phyloP scores from a whole-genome alignment of 1,140 invertebrate genomes.

The Cotesia typhae region DNA sequence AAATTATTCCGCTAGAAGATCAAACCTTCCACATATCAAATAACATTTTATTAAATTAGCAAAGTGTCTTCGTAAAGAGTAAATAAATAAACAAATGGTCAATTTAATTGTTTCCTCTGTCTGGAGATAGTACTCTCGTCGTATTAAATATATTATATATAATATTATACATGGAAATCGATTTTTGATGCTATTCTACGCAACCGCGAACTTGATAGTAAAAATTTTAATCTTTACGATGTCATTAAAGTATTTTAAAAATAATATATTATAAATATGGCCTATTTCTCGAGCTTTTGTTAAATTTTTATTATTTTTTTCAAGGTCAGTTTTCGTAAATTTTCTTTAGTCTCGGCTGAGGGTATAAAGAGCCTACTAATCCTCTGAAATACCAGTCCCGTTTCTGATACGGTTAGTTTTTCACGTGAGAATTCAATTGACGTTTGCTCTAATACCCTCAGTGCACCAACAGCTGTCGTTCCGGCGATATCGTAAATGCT shows the following conservation, averaged over 20 bases:
- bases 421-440: slow-evolving; percentile 13
- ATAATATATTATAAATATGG: too few relatives aligned
- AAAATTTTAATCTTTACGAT: not conserved
- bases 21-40: not conserved
- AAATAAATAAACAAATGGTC: too few relatives aligned
- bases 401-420: not conserved
- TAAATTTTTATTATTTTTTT: too few relatives aligned
- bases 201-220: slow-evolving; percentile 15
- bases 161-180: not conserved
- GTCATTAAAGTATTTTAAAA: not conserved
- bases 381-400: too few relatives aligned
- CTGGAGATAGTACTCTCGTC: too few relatives aligned
- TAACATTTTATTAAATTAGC: not conserved
- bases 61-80: not conserved
- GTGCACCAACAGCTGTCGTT: slow-evolving; percentile 9
- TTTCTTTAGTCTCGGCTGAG: too few relatives aligned
- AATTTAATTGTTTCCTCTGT: too few relatives aligned
- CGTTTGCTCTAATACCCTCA: slow-evolving; percentile 27
- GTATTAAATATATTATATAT: too few relatives aligned
- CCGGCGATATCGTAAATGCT: not conserved
- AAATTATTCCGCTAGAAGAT: not conserved
- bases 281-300: too few relatives aligned
- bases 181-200: slow-evolving; percentile 20
- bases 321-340: too few relatives aligned
- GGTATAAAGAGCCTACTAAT: too few relatives aligned